A percentile compares a stretch with the other conserved stretches of the same genome.
Evolutionary conservation across 2,797 vertebrate species (phyloP).

Genomic region (Chelidonichthys spinosus): DNA sequence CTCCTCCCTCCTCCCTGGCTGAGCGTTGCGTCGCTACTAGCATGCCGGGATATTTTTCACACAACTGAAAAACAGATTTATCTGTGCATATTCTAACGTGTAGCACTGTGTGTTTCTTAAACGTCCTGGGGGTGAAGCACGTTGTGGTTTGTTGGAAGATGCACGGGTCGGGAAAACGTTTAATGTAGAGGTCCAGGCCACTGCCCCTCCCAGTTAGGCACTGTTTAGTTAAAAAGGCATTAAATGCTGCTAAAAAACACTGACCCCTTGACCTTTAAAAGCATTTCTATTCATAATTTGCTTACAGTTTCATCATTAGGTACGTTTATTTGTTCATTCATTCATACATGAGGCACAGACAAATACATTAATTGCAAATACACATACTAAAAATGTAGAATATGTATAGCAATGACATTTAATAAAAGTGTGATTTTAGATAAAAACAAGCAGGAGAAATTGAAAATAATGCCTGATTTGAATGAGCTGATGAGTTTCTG

Average conservation of each 20-base stretch:
- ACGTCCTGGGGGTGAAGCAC: neutral
- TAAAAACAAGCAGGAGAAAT: too few relatives aligned
- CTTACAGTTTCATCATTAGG: too few relatives aligned
- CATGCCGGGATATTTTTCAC: constrained; percentile 85
- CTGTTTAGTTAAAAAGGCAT: constrained; percentile 11
- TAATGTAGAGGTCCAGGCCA: constrained; percentile 41
- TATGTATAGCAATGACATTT: too few relatives aligned
- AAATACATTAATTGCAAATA: too few relatives aligned
- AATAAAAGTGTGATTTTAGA: too few relatives aligned
- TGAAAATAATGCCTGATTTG: too few relatives aligned
- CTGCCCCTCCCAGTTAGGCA: constrained; percentile 51
- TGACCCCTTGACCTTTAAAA: constrained; percentile 17
- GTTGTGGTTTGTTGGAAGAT: neutral
- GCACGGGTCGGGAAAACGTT: constrained; percentile 32
- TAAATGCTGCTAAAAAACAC: neutral
- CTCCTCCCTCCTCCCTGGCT: constrained; percentile 72
- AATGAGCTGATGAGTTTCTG: too few relatives aligned
- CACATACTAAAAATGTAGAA: too few relatives aligned
- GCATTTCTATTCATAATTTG: neutral
- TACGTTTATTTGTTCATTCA: too few relatives aligned
- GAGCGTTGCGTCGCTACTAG: constrained; percentile 79
- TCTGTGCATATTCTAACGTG: neutral
- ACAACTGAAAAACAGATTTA: constrained; percentile 41
- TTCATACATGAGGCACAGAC: too few relatives aligned
- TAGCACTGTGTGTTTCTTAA: neutral